Conservation (phyloP, 1,140 invertebrate species). For the Bombus superbus region DNA sequence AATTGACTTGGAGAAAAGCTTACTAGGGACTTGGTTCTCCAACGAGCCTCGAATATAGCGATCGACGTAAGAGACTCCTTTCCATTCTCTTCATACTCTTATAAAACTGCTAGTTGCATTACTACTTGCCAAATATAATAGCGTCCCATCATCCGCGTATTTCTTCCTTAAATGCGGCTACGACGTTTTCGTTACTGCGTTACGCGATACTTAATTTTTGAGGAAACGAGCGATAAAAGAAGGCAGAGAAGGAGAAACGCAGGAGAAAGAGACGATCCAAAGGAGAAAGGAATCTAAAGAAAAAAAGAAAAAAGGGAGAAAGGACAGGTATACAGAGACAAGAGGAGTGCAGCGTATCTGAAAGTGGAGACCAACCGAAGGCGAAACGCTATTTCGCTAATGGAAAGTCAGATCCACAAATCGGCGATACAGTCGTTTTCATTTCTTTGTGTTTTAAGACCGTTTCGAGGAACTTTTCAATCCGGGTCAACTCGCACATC, state of each 20-base stretch:
- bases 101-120: conserved; percentile 27
- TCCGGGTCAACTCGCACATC: conserved; percentile 31
- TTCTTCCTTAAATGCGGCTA: not conserved
- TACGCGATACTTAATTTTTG: conserved; percentile 20
- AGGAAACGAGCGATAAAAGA: not conserved
- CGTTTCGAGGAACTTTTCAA: conserved; percentile 49
- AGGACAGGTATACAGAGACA: not conserved
- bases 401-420: conserved; percentile 65
- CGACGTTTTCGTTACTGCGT: conserved; percentile 14
- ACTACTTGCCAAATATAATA: conserved; percentile 20
- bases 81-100: not conserved
- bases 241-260: not conserved
- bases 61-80: not conserved
- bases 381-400: conserved; percentile 63
- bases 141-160: not conserved
- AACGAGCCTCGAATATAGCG: conserved; percentile 13
- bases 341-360: conserved; percentile 13
- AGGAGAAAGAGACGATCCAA: not conserved
- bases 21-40: not conserved
- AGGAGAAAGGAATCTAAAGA: not conserved
- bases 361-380: conserved; percentile 23
- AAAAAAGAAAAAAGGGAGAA: not conserved
- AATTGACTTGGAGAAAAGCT: not conserved
- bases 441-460: conserved; percentile 62
- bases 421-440: conserved; percentile 48